Percentiles rank a stretch among this genome's conserved stretches.
Evolutionary conservation across 1,140 invertebrate genomes (phyloP).

Genomic region (Hesperophylax magnus): DNA sequence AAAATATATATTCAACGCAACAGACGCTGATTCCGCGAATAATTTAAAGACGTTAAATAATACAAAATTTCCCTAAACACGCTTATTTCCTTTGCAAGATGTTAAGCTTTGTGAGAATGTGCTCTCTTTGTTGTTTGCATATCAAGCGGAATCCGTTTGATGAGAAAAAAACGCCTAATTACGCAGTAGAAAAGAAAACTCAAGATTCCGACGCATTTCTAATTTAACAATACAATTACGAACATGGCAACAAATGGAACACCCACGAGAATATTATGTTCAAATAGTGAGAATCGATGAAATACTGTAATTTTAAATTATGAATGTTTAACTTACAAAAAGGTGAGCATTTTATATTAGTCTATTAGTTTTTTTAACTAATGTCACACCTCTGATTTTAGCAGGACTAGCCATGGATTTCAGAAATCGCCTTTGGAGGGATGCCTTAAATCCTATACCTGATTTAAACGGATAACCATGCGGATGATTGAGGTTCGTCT

Average conservation of each 20-base stretch:
- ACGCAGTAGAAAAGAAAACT: constrained; percentile 1
- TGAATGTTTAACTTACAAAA: too few species aligned
- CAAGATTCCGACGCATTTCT: constrained; percentile 9
- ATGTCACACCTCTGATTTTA: too few species aligned
- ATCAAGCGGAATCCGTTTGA: constrained; percentile 29
- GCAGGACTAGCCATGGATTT: too few species aligned
- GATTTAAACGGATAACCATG: too few species aligned
- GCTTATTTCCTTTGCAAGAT: constrained; percentile 8
- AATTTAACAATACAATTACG: constrained; percentile 20
- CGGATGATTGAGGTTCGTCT: too few species aligned
- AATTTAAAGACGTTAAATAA: constrained; percentile 47
- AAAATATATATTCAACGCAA: constrained; percentile 34
- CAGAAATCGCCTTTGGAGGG: too few species aligned
- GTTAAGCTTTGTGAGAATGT: constrained; percentile 2
- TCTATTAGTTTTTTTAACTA: too few species aligned
- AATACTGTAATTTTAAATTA: too few species aligned
- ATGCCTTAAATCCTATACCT: too few species aligned
- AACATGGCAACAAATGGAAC: constrained; percentile 2
- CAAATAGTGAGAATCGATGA: too few species aligned
- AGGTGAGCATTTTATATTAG: too few species aligned
- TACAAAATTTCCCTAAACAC: constrained; percentile 37
- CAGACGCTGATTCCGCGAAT: constrained; percentile 44
- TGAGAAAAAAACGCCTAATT: constrained; percentile 23
- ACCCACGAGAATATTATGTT: background rate
- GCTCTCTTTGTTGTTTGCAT: constrained; percentile 26